Conservation (phyloP, 2,113 vertebrate species). For the Pitta sordida region DNA sequence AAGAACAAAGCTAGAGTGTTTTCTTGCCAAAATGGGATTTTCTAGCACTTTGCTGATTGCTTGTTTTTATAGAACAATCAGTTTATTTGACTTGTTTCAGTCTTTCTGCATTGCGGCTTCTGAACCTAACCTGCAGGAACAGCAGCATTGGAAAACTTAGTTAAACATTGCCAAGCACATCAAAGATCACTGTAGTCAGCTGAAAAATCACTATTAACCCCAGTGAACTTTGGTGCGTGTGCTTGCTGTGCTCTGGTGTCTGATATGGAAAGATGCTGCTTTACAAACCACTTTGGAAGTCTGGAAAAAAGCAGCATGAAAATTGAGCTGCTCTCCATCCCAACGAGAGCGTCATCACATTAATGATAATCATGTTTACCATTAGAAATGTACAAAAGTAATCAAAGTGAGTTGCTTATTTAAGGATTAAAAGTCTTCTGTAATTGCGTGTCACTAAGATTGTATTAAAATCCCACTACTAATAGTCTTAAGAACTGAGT, state of each 20-base stretch:
- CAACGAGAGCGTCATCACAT: background rate
- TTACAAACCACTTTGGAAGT: background rate
- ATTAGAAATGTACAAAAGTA: background rate
- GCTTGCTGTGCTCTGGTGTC: background rate
- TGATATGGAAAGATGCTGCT: background rate
- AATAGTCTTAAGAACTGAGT: background rate
- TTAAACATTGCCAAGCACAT: background rate
- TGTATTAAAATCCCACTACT: background rate
- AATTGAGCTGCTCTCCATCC: background rate
- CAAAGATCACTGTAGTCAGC: background rate
- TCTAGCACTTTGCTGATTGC: background rate
- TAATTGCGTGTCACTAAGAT: background rate
- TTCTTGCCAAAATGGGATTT: slow-evolving; percentile 14
- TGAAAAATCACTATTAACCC: background rate
- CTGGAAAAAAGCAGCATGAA: background rate
- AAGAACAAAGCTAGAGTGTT: slow-evolving; percentile 20
- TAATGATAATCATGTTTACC: background rate
- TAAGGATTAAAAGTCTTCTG: background rate
- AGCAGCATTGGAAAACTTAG: background rate
- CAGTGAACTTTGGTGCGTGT: background rate
- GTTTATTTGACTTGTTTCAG: background rate
- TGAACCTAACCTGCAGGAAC: background rate
- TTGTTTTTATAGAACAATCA: background rate
- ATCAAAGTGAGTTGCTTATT: background rate
- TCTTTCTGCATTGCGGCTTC: background rate